Conservation (phyloP, 2,888 invertebrate genomes). For the Apeira syringaria region DNA sequence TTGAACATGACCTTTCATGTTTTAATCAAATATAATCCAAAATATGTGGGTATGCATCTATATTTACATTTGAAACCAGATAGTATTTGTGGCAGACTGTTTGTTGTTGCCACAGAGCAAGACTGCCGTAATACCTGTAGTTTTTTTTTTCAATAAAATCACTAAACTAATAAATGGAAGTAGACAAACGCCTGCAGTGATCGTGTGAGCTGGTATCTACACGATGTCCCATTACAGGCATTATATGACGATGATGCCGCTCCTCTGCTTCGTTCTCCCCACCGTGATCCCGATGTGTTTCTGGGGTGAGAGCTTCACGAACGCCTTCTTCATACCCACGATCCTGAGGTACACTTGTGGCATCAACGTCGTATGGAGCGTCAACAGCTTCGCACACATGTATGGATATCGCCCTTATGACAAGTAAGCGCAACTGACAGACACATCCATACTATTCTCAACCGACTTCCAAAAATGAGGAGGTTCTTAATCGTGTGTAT, state of each 20-base stretch:
- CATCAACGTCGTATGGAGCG: constrained; percentile 95
- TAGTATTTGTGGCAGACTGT: too few species aligned
- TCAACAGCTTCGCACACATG: constrained; percentile 96
- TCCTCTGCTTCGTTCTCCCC: constrained; percentile 92
- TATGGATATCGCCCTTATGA: constrained; percentile 96
- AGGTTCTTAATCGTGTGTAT: too few species aligned
- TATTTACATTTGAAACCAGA: too few species aligned
- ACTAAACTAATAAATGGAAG: too few species aligned
- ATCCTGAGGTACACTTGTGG: constrained; percentile 90
- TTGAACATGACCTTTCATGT: too few species aligned
- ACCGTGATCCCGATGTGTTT: constrained; percentile 90
- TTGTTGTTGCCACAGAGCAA: too few species aligned
- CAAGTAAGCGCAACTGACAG: constrained; percentile 81
- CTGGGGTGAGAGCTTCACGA: constrained; percentile 89
- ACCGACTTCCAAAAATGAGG: too few species aligned
- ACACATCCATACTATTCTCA: too few species aligned
- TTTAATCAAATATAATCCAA: too few species aligned
- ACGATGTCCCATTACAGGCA: constrained; percentile 63
- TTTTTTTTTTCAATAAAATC: too few species aligned
- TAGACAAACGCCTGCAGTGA: neutral
- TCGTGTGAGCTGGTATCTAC: neutral
- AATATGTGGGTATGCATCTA: too few species aligned
- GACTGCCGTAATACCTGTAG: too few species aligned
- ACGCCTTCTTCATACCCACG: constrained; percentile 89
- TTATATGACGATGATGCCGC: constrained; percentile 90